Evolutionary conservation across 1,140 invertebrate species (phyloP).

Genomic region (Pseudomyrmex dendroicus): DNA sequence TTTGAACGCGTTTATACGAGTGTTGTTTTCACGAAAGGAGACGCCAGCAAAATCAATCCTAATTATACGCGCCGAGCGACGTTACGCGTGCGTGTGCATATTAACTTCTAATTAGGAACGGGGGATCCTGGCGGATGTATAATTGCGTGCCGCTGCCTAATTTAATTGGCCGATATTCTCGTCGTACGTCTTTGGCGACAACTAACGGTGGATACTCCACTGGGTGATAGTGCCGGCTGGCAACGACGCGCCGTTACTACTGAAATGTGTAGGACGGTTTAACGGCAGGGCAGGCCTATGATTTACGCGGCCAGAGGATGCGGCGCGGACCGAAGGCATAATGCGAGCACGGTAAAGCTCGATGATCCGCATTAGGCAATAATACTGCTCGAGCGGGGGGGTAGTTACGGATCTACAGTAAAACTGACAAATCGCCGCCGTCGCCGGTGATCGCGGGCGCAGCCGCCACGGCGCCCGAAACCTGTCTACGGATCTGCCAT

Average conservation of each 20-base stretch:
- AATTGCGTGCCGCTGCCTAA: constrained; percentile 64
- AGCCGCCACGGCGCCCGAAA: constrained; percentile 38
- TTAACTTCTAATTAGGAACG: constrained; percentile 37
- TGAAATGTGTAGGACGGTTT: constrained; percentile 58
- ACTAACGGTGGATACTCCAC: neutral
- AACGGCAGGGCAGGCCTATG: constrained; percentile 42
- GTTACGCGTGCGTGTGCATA: constrained; percentile 23
- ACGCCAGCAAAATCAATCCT: neutral
- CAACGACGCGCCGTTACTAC: constrained; percentile 36
- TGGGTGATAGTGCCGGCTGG: constrained; percentile 18
- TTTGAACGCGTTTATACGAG: neutral
- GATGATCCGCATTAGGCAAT: constrained; percentile 68
- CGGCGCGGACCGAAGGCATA: constrained; percentile 43
- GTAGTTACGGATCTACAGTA: constrained; percentile 54
- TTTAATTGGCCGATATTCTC: constrained; percentile 69
- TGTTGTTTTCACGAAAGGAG: neutral
- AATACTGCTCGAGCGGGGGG: constrained; percentile 51
- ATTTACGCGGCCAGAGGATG: constrained; percentile 57
- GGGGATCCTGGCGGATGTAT: constrained; percentile 32
- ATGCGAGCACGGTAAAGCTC: constrained; percentile 59
- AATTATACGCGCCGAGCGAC: constrained; percentile 14
- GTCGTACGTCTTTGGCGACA: constrained; percentile 30
- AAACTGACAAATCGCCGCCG: constrained; percentile 53
- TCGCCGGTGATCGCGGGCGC: constrained; percentile 3
- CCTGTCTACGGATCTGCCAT: constrained; percentile 36